A percentile compares a stretch with the other conserved stretches of the same genome.
Evolutionary conservation across 2,113 vertebrate genomes (phyloP).

Genomic region (Rhinopomastus cyanomelas): DNA sequence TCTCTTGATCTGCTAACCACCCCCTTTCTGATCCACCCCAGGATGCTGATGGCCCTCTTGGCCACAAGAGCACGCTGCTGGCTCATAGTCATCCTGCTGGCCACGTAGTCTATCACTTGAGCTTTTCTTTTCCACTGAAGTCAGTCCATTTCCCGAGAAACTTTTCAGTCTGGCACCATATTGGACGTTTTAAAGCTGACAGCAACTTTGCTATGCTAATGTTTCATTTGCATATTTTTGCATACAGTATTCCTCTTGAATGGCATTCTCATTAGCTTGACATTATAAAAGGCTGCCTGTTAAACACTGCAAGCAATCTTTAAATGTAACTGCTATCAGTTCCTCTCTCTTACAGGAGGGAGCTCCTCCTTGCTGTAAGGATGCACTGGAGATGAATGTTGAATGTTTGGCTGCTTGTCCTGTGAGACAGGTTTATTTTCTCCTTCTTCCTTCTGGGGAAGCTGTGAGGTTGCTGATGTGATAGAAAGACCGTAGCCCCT

Average conservation of each 20-base stretch:
- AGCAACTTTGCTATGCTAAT: neutral
- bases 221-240: slow-evolving; percentile 42
- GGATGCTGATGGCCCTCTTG: too few species aligned
- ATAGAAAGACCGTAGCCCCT: too few species aligned
- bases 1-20: too few species aligned
- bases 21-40: too few species aligned
- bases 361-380: slow-evolving; percentile 22
- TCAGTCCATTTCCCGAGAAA: neutral
- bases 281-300: slow-evolving; percentile 56
- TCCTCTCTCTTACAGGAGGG: neutral
- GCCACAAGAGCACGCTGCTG: too few species aligned
- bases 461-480: too few species aligned
- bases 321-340: slow-evolving; percentile 51
- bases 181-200: neutral
- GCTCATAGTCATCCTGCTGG: too few species aligned
- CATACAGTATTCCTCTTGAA: slow-evolving; percentile 12
- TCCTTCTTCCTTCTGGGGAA: neutral
- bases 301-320: slow-evolving; percentile 46
- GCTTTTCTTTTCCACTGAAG: slow-evolving; percentile 24
- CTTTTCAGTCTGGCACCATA: neutral
- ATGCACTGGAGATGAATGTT: neutral
- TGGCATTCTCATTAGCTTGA: slow-evolving; percentile 58
- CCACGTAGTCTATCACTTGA: neutral
- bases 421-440: neutral
- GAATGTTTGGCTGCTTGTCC: neutral